A percentile compares a stretch with the other conserved stretches of the same genome.
Evolutionary conservation across 53 echinoderm and acorn worm species (phyloP).

Genomic region (Apostichopus leukothele): DNA sequence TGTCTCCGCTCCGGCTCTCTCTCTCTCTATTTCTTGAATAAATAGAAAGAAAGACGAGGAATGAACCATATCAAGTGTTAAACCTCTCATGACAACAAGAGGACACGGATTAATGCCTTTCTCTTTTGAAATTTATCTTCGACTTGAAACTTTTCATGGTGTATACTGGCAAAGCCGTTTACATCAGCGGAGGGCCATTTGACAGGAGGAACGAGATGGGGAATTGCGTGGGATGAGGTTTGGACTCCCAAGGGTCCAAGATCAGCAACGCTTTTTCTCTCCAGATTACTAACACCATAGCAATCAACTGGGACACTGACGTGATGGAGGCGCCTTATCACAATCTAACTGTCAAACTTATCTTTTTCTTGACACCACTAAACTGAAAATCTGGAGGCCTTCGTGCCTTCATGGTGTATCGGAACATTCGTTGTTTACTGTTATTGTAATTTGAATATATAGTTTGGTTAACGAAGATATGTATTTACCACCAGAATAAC

Average conservation of each 20-base stretch:
- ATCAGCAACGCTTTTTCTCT: background rate
- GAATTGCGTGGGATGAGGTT: background rate
- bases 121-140: background rate
- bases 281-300: constrained; percentile 1
- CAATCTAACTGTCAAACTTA: background rate
- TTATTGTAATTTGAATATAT: too few relatives aligned
- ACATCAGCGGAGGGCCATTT: background rate
- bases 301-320: background rate
- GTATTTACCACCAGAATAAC: too few relatives aligned
- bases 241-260: background rate
- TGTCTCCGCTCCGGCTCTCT: background rate
- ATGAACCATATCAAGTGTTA: background rate
- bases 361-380: background rate
- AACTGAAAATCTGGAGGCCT: background rate
- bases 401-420: background rate
- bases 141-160: background rate
- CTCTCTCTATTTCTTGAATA: background rate
- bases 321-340: background rate
- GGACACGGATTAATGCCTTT: constrained; percentile 18
- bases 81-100: background rate
- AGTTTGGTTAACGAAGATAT: too few relatives aligned
- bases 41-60: background rate
- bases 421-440: too few relatives aligned
- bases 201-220: background rate
- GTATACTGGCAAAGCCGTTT: background rate